These are phyloP conservation scores for Zhuqinia jingwanae DNA, from an alignment of 2,888 invertebrate species.

Conservation along the genomic window DNA sequence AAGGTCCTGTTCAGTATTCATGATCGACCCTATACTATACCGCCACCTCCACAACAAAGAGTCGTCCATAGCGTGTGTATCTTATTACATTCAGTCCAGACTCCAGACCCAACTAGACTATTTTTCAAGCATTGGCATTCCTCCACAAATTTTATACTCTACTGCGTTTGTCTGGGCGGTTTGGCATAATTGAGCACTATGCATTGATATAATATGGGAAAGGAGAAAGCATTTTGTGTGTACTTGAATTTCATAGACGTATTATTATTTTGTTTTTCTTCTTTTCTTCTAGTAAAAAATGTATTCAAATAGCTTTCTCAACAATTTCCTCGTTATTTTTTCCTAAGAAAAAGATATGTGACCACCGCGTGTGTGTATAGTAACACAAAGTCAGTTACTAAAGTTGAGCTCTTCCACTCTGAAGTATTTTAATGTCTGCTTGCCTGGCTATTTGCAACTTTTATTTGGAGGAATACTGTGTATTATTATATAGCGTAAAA, in stretches of 20 bases:
- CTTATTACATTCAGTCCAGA: too few species aligned
- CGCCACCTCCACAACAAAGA: not conserved
- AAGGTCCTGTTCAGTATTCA: conserved; percentile 1
- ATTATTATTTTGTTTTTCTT: not conserved
- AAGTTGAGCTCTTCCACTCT: not conserved
- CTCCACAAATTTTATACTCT: not conserved
- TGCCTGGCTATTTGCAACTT: too few species aligned
- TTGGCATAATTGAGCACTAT: not conserved
- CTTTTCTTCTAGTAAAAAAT: not conserved
- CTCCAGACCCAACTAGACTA: not conserved
- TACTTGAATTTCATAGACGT: conserved; percentile 23
- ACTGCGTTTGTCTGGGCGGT: not conserved
- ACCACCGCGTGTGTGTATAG: not conserved
- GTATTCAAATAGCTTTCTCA: not conserved
- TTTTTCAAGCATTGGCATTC: conserved; percentile 31
- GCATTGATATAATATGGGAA: not conserved
- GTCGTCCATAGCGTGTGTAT: too few species aligned
- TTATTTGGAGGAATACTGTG: too few species aligned
- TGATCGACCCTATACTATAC: not conserved
- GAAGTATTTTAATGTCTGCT: not conserved
- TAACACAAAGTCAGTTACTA: not conserved
- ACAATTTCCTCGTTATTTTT: not conserved
- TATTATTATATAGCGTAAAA: too few species aligned
- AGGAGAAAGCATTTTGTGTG: not conserved
- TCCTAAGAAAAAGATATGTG: not conserved